Base-by-base conservation (phyloP, 53 echinoderm and acorn worm genomes). In the Arbacia lixula region DNA sequence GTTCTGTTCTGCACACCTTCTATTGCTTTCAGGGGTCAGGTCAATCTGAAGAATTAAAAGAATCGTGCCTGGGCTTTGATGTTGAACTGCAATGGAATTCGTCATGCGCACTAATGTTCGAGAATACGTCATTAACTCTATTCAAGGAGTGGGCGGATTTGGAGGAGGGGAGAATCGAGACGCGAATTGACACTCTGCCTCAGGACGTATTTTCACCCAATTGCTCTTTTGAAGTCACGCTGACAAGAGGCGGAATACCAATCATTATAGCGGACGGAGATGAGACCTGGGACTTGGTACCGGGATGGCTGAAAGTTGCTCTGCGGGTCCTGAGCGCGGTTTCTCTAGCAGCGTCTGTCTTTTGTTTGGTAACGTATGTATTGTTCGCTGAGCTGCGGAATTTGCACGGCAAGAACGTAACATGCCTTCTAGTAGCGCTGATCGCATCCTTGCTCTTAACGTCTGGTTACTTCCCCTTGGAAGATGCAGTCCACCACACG, bases 311-410 rank as follows among this genome's bases (percentile, higher is more conserved):
- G 20, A 39, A 81, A 28, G 4, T 46, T 26, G 62, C 40, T 46
- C 43, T 81, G 6, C 46, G 21, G 29, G 22, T 81, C 43, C 64
- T 81, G 27, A 62, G 63, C 12, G 82, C 41, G 12, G 6, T 81
- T 31, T 46, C 82, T 30, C 19, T 81, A 2, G 46, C 12, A 4
- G 62, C 43, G 2, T 41, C 41, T 41, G 29, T 81, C 11, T 63
- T 81, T 30, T 63, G 82, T 33, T 30, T 81, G 2, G 16, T 81
- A 2, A 81, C 82, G 0, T 81, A 39, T 50, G 41, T 0, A 42
- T 14, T 49, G 46, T 81, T 81, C 20, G 6, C 29, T n/a, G 82
- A 81, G 34, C 82, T 81, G 1, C 62, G 82, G 5, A 81, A 81
- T 30, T 30, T 31, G 17, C 65, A 81, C 62, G 82, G 82, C 3